A percentile compares a stretch with the other conserved stretches of the same genome.
Evolutionary conservation across 2,797 vertebrate genomes (phyloP).

Genomic region (Pelodytes ibericus): DNA sequence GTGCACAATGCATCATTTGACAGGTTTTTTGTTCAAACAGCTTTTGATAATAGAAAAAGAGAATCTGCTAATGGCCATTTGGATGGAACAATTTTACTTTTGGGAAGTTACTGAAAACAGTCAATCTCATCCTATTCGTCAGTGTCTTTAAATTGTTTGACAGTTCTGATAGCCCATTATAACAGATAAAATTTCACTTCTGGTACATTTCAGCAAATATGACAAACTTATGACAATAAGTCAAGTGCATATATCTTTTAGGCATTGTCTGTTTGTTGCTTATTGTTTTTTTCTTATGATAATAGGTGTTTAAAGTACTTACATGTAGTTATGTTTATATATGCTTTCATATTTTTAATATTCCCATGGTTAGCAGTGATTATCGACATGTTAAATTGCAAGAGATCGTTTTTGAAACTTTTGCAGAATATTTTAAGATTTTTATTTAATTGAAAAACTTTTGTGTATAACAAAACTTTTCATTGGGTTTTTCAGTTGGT

Average conservation of each 20-base stretch:
- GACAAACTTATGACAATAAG: conserved; percentile 62
- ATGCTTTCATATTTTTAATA: conserved; percentile 1
- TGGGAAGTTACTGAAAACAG: conserved; percentile 61
- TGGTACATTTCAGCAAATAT: conserved; percentile 67
- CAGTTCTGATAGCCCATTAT: conserved; percentile 70
- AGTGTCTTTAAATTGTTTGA: conserved; percentile 63
- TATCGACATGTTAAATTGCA: not conserved
- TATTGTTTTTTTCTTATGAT: conserved; percentile 56
- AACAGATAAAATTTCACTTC: conserved; percentile 65
- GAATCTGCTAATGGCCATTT: conserved; percentile 65
- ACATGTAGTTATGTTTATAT: not conserved
- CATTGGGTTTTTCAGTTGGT: not conserved
- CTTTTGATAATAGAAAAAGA: conserved; percentile 62
- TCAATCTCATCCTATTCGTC: conserved; percentile 64
- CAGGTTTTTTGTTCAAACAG: conserved; percentile 59
- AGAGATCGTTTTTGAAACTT: not conserved
- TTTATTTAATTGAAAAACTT: conserved; percentile 21
- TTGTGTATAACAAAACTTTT: conserved; percentile 4
- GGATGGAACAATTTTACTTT: conserved; percentile 58
- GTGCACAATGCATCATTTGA: conserved; percentile 53
- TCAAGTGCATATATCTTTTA: conserved; percentile 60
- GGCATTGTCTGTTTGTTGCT: conserved; percentile 63
- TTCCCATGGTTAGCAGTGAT: not conserved
- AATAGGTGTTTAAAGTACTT: conserved; percentile 1
- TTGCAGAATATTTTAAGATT: conserved; percentile 1